These are phyloP conservation scores for Apodemus speciosus DNA, from an alignment of 2,113 vertebrate species.

Conservation along the genomic window DNA sequence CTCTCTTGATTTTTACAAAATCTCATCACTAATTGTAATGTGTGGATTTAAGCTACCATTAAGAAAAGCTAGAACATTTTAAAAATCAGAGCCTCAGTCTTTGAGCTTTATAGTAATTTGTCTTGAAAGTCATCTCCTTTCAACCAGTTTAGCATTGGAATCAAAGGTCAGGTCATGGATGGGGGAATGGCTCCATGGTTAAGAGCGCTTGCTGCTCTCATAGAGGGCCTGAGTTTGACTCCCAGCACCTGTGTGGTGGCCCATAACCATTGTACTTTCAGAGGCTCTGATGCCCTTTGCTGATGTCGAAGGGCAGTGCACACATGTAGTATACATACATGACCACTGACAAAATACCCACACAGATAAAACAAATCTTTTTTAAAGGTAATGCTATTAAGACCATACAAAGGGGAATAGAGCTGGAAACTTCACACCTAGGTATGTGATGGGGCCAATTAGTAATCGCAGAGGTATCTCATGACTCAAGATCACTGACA, in stretches of 20 bases:
- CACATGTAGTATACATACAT: not conserved
- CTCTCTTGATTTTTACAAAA: not conserved
- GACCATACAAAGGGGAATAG: not conserved
- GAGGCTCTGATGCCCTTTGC: not conserved
- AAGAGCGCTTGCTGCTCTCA: not conserved
- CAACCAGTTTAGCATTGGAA: not conserved
- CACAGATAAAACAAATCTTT: not conserved
- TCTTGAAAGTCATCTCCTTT: constrained; percentile 16
- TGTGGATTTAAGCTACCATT: not conserved
- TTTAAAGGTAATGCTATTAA: not conserved
- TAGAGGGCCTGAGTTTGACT: not conserved
- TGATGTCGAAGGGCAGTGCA: not conserved
- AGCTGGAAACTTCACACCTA: not conserved
- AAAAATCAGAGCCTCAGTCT: not conserved
- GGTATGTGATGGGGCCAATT: not conserved
- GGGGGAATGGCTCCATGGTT: not conserved
- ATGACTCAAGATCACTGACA: not conserved
- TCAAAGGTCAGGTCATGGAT: not conserved
- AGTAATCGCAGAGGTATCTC: not conserved
- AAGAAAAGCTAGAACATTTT: not conserved
- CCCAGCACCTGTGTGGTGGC: not conserved
- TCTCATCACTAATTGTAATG: constrained; percentile 1
- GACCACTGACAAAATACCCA: not conserved
- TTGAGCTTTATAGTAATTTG: not conserved
- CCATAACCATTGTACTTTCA: too few relatives aligned